Percentiles rank a stretch among this genome's conserved stretches.
phyloP scores from a whole-genome alignment of 2,113 vertebrate species.

The Orthonyx spaldingii region DNA sequence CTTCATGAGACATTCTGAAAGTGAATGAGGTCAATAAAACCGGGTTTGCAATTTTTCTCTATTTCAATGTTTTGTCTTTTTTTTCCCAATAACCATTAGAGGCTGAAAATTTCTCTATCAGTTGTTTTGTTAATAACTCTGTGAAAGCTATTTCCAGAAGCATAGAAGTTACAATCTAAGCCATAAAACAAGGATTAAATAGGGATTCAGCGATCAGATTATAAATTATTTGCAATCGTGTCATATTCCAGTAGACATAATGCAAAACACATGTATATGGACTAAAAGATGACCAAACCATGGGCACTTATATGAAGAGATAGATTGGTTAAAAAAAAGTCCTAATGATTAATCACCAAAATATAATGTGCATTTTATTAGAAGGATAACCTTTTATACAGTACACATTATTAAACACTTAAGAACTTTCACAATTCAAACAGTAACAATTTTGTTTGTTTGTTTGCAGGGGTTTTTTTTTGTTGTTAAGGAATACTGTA shows the following conservation, averaged over 20 bases:
- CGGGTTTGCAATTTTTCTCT: background rate
- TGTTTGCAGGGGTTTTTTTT: too few species aligned
- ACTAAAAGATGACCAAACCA: background rate
- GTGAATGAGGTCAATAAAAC: background rate
- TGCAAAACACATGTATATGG: background rate
- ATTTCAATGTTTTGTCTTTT: background rate
- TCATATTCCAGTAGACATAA: background rate
- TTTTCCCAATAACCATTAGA: background rate
- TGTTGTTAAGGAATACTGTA: background rate
- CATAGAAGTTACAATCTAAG: background rate
- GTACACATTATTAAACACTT: background rate
- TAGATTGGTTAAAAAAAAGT: background rate
- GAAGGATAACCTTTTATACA: background rate
- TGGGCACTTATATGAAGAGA: background rate
- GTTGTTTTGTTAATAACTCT: background rate
- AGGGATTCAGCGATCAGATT: background rate
- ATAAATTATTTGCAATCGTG: background rate
- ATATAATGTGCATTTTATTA: background rate
- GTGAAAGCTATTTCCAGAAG: background rate
- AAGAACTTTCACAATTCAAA: background rate
- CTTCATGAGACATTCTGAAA: background rate
- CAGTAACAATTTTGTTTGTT: too few species aligned
- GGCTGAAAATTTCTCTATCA: background rate
- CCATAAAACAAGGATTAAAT: background rate
- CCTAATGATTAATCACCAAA: background rate